A percentile compares a stretch with the other conserved stretches of the same genome.
phyloP scores from a whole-genome alignment of 2,888 invertebrate genomes.

The Plebejus melissa region DNA sequence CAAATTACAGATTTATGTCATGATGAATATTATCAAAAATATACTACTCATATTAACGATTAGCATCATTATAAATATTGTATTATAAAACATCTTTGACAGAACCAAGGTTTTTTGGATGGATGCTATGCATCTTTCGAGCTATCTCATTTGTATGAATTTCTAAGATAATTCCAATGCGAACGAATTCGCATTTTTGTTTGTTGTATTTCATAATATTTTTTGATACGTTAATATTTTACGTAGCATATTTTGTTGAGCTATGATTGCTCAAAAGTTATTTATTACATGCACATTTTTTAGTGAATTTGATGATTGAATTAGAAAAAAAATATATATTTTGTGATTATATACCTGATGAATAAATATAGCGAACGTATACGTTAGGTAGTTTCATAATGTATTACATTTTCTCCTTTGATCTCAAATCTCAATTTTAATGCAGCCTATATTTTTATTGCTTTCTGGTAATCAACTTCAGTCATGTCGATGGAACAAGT shows the following conservation, averaged over 20 bases:
- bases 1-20: neutral
- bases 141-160: neutral
- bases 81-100: neutral
- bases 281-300: neutral
- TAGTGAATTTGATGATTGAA: neutral
- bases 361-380: neutral
- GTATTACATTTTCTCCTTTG: neutral
- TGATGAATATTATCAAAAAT: conserved; percentile 1
- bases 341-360: conserved; percentile 21
- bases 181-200: neutral
- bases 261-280: neutral
- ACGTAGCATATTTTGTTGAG: conserved; percentile 15
- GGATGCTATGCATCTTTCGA: neutral
- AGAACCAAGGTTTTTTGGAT: neutral
- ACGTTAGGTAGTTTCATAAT: neutral
- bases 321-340: neutral
- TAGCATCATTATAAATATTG: neutral
- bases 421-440: neutral
- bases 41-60: conserved; percentile 7
- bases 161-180: neutral
- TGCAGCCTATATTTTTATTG: neutral
- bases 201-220: neutral
- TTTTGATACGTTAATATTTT: conserved; percentile 11
- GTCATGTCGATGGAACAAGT: conserved; percentile 6
- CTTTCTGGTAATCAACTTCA: neutral